Evolutionary conservation across 2,797 vertebrate species (phyloP).

Genomic region (Notolepis coatsorum): DNA sequence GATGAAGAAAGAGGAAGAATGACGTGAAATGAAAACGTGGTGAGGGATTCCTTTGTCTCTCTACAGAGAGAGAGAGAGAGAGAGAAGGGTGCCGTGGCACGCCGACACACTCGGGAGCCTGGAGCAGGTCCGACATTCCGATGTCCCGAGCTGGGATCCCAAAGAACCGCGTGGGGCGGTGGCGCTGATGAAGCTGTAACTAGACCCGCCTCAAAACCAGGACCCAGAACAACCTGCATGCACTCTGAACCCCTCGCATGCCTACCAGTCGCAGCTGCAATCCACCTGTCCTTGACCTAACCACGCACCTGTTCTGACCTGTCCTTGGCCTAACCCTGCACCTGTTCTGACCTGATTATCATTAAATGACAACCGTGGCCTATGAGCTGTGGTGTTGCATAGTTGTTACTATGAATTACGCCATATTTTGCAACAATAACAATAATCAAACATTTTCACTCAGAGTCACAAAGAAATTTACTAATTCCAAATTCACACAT

Average conservation of each 20-base stretch:
- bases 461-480: no score
- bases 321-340: background rate
- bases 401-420: no score
- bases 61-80: background rate
- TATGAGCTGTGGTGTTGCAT: no score
- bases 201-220: slow-evolving; percentile 5
- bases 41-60: slow-evolving; percentile 15
- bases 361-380: no score
- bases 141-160: slow-evolving; percentile 19
- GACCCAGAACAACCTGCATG: slow-evolving; percentile 9
- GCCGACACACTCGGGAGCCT: slow-evolving; percentile 15
- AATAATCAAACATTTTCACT: background rate
- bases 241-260: slow-evolving; percentile 3
- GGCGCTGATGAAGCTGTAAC: background rate
- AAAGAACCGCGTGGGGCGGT: slow-evolving; percentile 4
- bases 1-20: background rate
- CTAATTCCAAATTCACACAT: no score
- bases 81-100: background rate
- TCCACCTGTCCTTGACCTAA: background rate
- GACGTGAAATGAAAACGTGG: background rate
- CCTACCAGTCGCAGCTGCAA: background rate
- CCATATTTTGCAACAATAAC: no score
- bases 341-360: no score
- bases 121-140: slow-evolving; percentile 36
- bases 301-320: background rate